Base-by-base conservation (phyloP, 2,113 vertebrate genomes). In the Hylia prasina region DNA sequence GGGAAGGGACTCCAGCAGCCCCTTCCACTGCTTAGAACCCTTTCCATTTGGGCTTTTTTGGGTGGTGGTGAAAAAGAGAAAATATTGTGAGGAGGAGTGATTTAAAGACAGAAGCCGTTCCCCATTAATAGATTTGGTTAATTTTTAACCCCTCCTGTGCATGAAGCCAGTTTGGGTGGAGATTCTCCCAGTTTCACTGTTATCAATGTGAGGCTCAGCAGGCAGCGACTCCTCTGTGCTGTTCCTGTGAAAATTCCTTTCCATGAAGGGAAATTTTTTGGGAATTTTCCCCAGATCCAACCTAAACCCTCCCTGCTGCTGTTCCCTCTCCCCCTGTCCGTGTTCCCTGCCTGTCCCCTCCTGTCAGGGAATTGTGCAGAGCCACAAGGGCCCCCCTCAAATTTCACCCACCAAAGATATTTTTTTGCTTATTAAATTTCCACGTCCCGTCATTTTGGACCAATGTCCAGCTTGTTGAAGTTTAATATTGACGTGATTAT, bases 401-500 rank as follows among this genome's bases (percentile, higher is more conserved):
- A 11, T 16, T 20, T 61, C 25, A 16, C 51, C 30, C 73, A 75
- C 58, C 30, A 37, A 28, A 15, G 2, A 1, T 8, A 11, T 23
- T 47, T 17, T 71, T 37, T 71, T 72, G 0, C 13, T 18, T 23
- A 7, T 57, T 57, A 14, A 25, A 58, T 40, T 3, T 40, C 51
- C 7, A 3, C 7, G 0, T 72, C 37, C 28, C 40, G 15, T 33
- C 13, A 9, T 45, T 78, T 37, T 14, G 30, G 23, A 19, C 15
- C 30, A 1, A 6, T 35, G 19, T 12, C 42, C 4, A 2, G 12
- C 25, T 15, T 13, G 30, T 2, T 64, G 3, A 42, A 19, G 35
- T n/a, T 31, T 58, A 15, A 0, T 3, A 11, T 4, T 11, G 10
- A 4, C 1, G 14, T 6, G 15, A 10, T 68, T 48, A 2, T 72